phyloP scores from a whole-genome alignment of 2,888 invertebrate species.

The Strigamia crassipes region DNA sequence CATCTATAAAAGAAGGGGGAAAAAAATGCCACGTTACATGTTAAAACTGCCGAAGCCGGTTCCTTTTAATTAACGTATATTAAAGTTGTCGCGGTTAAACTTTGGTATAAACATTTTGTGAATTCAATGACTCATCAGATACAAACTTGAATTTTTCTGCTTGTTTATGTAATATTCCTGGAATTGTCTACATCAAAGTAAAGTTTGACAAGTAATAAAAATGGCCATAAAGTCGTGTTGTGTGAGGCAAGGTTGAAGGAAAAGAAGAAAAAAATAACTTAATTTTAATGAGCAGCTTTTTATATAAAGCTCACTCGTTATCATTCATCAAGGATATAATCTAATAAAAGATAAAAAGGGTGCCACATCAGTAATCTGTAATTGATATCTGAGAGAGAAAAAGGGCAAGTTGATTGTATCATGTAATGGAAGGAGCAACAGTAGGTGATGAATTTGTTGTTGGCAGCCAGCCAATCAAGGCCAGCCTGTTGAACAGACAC shows the following conservation, averaged over 20 bases:
- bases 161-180: not conserved
- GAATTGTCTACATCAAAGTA: conserved; percentile 20
- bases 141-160: not conserved
- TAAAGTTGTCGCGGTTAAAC: too few species aligned
- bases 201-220: conserved; percentile 24
- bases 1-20: too few species aligned
- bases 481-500: not conserved
- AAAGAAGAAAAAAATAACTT: not conserved
- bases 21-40: too few species aligned
- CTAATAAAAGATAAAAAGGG: not conserved
- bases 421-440: too few species aligned
- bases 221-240: not conserved
- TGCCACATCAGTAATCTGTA: not conserved
- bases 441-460: conserved; percentile 3
- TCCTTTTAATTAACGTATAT: too few species aligned
- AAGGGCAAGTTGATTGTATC: not conserved
- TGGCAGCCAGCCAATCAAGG: not conserved
- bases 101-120: too few species aligned
- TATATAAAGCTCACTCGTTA: not conserved
- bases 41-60: too few species aligned
- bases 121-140: not conserved
- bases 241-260: not conserved
- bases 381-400: not conserved
- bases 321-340: not conserved
- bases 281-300: not conserved